These are phyloP conservation scores for Clarias laeviceps DNA, from an alignment of 2,797 vertebrate species.

Conservation along the genomic window DNA sequence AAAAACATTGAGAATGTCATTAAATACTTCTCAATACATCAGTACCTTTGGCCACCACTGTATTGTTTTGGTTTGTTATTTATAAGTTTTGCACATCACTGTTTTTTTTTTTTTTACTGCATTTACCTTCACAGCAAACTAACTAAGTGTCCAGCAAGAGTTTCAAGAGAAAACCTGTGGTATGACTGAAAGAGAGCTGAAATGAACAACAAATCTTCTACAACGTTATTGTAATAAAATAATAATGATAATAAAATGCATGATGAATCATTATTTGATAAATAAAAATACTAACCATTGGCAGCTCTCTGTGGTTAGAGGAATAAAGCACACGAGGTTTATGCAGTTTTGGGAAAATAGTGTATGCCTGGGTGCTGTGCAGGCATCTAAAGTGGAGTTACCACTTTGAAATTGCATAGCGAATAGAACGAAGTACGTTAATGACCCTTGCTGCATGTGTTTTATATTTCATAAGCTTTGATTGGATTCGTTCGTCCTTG, in stretches of 20 bases:
- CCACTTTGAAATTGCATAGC: neutral
- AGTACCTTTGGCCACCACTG: no score
- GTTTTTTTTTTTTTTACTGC: no score
- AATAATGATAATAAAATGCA: neutral
- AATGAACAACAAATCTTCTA: neutral
- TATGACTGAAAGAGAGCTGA: neutral
- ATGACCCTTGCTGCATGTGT: neutral
- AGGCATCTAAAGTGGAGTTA: neutral
- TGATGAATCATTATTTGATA: neutral
- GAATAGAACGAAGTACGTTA: neutral
- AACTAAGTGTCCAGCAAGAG: neutral
- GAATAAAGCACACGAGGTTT: neutral
- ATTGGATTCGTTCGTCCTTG: neutral
- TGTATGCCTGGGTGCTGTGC: neutral
- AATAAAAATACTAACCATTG: neutral
- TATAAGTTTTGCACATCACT: no score
- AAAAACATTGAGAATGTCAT: no score
- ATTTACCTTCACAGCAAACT: neutral
- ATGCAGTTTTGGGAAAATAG: neutral
- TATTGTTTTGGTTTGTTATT: no score
- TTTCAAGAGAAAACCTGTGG: neutral
- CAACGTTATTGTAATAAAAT: neutral
- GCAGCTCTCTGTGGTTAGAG: neutral
- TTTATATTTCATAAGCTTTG: slow-evolving; percentile 8
- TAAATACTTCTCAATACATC: no score